phyloP scores from a whole-genome alignment of 2,888 invertebrate genomes.

The Napeogenes inachia region DNA sequence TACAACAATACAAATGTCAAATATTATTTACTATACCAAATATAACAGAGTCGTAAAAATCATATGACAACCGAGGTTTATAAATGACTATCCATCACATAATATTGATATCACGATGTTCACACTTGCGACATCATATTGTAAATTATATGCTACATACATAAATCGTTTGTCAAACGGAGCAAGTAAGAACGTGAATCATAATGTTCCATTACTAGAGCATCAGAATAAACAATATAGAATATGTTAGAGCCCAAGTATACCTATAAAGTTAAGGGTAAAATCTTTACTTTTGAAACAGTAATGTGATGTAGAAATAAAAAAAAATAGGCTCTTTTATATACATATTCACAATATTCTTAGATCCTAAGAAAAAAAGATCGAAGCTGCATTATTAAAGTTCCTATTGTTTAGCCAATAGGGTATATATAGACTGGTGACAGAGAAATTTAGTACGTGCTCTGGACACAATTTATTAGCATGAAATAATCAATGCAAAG shows the following conservation, averaged over 20 bases:
- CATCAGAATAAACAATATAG: neutral
- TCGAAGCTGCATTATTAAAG: neutral
- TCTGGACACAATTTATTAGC: constrained; percentile 45
- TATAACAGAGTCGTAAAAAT: constrained; percentile 10
- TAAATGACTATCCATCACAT: constrained; percentile 51
- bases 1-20: neutral
- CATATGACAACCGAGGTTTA: constrained; percentile 35
- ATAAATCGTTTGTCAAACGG: constrained; percentile 45
- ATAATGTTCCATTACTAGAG: constrained; percentile 2
- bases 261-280: too few relatives aligned
- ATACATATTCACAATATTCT: too few relatives aligned
- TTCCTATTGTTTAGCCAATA: constrained; percentile 9
- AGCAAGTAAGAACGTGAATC: constrained; percentile 24
- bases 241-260: neutral
- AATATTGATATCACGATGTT: constrained; percentile 57
- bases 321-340: too few relatives aligned
- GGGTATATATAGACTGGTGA: constrained; percentile 4
- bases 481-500: constrained; percentile 49
- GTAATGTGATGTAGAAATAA: too few relatives aligned
- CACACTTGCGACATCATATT: constrained; percentile 43
- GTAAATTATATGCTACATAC: constrained; percentile 35
- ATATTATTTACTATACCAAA: neutral
- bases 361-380: too few relatives aligned
- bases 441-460: constrained; percentile 19
- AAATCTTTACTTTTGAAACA: too few relatives aligned